These are phyloP conservation scores for Alauda arvensis DNA, from an alignment of 2,797 vertebrate genomes.

Conservation along the genomic window DNA sequence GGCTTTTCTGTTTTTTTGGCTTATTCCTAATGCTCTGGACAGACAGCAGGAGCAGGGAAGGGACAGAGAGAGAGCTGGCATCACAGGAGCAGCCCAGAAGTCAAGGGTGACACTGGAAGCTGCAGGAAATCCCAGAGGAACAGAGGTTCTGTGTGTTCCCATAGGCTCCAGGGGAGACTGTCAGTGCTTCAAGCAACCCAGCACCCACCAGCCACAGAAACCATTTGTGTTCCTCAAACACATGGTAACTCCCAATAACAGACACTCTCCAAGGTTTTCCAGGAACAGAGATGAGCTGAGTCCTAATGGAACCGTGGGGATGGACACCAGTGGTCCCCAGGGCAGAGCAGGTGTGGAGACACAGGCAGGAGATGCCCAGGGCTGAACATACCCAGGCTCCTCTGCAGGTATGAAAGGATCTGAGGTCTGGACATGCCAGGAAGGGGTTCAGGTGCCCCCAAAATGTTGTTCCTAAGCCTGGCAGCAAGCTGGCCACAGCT, in stretches of 20 bases:
- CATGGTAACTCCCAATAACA: fast-evolving
- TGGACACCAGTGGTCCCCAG: fast-evolving
- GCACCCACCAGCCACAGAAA: background rate
- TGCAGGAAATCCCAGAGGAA: background rate
- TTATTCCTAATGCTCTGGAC: background rate
- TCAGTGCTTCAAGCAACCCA: background rate
- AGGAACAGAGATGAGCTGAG: background rate
- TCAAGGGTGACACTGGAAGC: fast-evolving
- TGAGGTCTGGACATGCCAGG: background rate
- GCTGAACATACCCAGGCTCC: background rate
- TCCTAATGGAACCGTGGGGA: fast-evolving
- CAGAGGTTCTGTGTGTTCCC: fast-evolving
- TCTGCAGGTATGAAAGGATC: background rate
- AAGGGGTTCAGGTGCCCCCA: background rate
- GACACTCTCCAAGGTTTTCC: fast-evolving
- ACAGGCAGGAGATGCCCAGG: background rate
- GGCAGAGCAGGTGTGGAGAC: background rate
- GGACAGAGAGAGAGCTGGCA: background rate
- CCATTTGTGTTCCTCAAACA: background rate
- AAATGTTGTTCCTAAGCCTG: fast-evolving
- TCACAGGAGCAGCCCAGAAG: background rate
- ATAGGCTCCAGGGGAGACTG: background rate
- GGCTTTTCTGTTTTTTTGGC: background rate
- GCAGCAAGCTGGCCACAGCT: background rate
- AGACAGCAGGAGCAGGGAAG: background rate